Conservation (phyloP, 2,888 invertebrate species). For the Chromoteleia sp. region DNA sequence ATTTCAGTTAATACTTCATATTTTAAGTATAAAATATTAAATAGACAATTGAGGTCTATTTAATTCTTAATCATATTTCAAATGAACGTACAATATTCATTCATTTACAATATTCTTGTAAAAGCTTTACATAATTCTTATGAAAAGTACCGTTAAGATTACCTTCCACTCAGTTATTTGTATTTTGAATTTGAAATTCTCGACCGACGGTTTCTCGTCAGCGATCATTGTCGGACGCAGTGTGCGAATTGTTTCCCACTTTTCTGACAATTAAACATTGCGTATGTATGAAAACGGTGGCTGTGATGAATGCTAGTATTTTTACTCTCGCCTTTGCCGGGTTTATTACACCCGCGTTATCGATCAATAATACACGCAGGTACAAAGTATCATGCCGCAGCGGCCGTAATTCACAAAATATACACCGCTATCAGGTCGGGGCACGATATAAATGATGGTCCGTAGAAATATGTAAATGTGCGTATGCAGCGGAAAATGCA, state of each 20-base stretch:
- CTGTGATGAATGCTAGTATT: constrained; percentile 34
- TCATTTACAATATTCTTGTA: no score
- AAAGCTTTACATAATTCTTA: no score
- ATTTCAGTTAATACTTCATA: no score
- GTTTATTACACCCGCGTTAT: constrained; percentile 43
- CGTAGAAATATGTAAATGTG: constrained; percentile 45
- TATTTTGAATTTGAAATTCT: background rate
- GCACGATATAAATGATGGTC: constrained; percentile 20
- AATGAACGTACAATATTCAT: no score
- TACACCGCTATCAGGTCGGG: constrained; percentile 26
- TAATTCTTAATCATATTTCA: no score
- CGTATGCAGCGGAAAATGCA: constrained; percentile 20
- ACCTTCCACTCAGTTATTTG: no score
- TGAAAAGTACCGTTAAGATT: no score
- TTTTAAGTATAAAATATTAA: no score
- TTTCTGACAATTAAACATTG: constrained; percentile 22
- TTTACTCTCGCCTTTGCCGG: constrained; percentile 37
- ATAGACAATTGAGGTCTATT: no score
- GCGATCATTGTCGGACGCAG: background rate
- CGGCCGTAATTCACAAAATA: constrained; percentile 39
- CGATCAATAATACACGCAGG: constrained; percentile 49
- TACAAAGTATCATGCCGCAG: constrained; percentile 40
- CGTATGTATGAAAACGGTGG: constrained; percentile 18
- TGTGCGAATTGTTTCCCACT: constrained; percentile 8
- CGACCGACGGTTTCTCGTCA: no score